Evolutionary conservation across 30 jellyfish, hydroid and myxozoan genomes (phyloP).

Genomic region (Aurelia sp.): DNA sequence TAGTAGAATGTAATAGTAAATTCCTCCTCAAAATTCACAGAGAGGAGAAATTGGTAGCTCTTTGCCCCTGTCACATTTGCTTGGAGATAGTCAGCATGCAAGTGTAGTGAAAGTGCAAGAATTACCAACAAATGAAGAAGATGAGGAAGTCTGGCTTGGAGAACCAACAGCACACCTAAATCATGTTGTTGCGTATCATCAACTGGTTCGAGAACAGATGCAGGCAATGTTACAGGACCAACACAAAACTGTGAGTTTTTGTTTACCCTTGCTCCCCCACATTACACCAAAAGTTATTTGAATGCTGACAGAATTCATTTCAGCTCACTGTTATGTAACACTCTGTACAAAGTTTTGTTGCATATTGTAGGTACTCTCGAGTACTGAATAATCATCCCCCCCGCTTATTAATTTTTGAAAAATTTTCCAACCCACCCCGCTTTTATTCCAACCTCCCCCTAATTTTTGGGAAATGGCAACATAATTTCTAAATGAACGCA

Average conservation of each 20-base stretch:
- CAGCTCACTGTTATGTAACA: too few relatives aligned
- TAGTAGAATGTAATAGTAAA: too few relatives aligned
- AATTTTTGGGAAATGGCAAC: too few relatives aligned
- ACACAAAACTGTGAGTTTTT: constrained; percentile 74
- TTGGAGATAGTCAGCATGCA: constrained; percentile 78
- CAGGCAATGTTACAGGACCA: constrained; percentile 89
- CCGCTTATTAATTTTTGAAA: too few relatives aligned
- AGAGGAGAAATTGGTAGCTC: constrained; percentile 92
- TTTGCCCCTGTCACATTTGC: constrained; percentile 86
- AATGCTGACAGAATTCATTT: not conserved
- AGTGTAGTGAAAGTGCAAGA: constrained; percentile 47
- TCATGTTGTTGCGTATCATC: constrained; percentile 98
- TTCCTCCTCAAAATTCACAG: constrained; percentile 22
- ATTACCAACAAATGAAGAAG: constrained; percentile 66
- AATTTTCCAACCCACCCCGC: too few relatives aligned
- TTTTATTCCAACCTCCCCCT: too few relatives aligned
- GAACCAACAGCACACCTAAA: constrained; percentile 99
- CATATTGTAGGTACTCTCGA: too few relatives aligned
- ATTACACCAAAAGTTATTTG: not conserved
- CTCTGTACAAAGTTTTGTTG: too few relatives aligned
- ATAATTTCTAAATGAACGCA: too few relatives aligned
- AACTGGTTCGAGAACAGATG: constrained; percentile 97
- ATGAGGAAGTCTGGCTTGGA: constrained; percentile 99
- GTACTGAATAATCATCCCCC: too few relatives aligned
- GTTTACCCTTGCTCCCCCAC: not conserved